Evolutionary conservation across 2,888 invertebrate genomes (phyloP), one percentile per base, ranked within the genome.

Genomic region (Nezara viridula): DNA sequence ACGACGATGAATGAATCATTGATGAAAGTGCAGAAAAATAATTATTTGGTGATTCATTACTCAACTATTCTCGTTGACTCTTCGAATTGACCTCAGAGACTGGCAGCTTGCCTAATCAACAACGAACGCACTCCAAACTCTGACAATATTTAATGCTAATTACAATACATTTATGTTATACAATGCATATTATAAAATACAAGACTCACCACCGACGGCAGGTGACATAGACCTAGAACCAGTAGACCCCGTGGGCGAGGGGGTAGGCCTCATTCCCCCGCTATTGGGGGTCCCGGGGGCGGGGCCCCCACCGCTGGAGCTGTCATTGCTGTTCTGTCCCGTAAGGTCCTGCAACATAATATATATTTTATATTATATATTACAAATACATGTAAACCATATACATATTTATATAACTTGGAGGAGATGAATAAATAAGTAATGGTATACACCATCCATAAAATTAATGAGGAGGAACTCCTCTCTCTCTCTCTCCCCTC

Each of bases 141-240:
- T 7, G 66, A 32, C 9, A 7, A 4, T 9, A 19, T 73, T 37
- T 21, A 73, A 27, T 9, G 2, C 27, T 12, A 60, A 27, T 5
- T 16, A n/a, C 27, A 60, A n/a, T 14, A 27, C 2, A 14, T 1
- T 21, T 27, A 32, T n/a, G n/a, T 5, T 66, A 85, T 27, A 44
- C 5, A 40, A 55, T 32, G 52, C 47, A 60, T 73, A 24, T 14
- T 73, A 24, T 47, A 27, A 10, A 86, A 89, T 19, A 24, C n/a
- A 73, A 2, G 73, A 85, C 55, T 85, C 81, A 90, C 90, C 93
- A 98, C 98, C 98, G 94, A 98, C 97, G 94, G 98, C 98, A 92
- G 98, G 98, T 94, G 98, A 98, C 97, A 98, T 98, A 94, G 98
- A 98, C 94, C 98, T 96, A 92, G 98, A 98, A 93, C 97, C 97